Percentiles rank a stretch among this genome's conserved stretches.
These are phyloP conservation scores for Acromyrmex heyeri DNA, from an alignment of 1,140 invertebrate genomes.

Conservation along the genomic window DNA sequence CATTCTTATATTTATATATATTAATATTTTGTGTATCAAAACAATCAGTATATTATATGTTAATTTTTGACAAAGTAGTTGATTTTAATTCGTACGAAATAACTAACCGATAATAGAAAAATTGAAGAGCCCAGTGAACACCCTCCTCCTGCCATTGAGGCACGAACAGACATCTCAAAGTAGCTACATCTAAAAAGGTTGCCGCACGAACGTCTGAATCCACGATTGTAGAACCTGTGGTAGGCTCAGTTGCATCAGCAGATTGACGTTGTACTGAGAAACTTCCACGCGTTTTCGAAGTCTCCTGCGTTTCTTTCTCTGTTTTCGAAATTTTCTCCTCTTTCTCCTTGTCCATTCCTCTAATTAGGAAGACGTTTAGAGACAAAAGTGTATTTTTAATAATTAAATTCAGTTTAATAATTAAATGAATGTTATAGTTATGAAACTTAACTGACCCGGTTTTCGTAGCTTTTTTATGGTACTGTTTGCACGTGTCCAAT, in stretches of 20 bases:
- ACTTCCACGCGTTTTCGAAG: slow-evolving; percentile 69
- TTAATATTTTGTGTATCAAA: no score
- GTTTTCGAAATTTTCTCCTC: slow-evolving; percentile 71
- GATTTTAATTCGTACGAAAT: not conserved
- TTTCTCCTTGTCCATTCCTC: slow-evolving; percentile 70
- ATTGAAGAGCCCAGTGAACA: slow-evolving; percentile 98
- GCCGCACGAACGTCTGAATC: slow-evolving; percentile 92
- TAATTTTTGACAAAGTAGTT: not conserved
- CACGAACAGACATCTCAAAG: slow-evolving; percentile 98
- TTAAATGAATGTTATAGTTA: not conserved
- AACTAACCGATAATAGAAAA: slow-evolving; percentile 93
- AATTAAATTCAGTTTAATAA: not conserved
- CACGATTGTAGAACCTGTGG: slow-evolving; percentile 57
- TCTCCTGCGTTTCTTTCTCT: slow-evolving; percentile 74
- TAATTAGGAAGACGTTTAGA: slow-evolving; percentile 13
- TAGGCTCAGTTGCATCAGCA: slow-evolving; percentile 72
- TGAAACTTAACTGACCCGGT: slow-evolving; percentile 46
- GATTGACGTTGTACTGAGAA: slow-evolving; percentile 65
- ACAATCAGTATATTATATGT: not conserved
- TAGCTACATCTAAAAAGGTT: slow-evolving; percentile 98
- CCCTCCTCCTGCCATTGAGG: slow-evolving; percentile 99
- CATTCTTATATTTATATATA: no score
- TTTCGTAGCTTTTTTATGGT: slow-evolving; percentile 79
- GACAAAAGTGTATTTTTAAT: not conserved
- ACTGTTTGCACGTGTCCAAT: slow-evolving; percentile 83